Evolutionary conservation across 1,140 invertebrate genomes (phyloP), one percentile per base, ranked within the genome.

Genomic region (Marisa cornuarietis): DNA sequence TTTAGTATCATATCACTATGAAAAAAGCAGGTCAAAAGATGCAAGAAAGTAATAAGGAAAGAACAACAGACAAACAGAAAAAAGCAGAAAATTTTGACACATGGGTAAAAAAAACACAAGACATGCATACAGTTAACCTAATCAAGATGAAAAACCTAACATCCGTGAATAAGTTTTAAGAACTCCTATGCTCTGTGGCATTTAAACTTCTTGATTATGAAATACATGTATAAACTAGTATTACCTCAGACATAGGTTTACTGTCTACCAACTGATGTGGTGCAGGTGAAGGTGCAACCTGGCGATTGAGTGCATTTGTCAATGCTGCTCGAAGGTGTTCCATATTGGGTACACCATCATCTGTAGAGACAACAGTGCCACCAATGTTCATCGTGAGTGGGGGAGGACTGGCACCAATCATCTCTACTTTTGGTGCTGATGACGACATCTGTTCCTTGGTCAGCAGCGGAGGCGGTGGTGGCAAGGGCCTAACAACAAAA

Each of bases 301-400:
- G 81, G 71, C 78, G 83, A 74, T 83, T 83, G 31, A 86, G 73
- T 4, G 81, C 74, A 26, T 81, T 81, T 73, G 81, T 79, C 52
- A 86, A 54, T 24, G 81, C 82, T 71, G 81, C 81, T 51, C 85
- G 76, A 52, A 86, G 78, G 69, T 83, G 78, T 49, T 81, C 81
- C 58, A 86, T 74, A 6, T 71, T 78, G 9, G 82, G 76, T 8
- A 65, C 20, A 63, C 18, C 26, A 6, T 16, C 61, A 20, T 61
- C 73, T 75, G 54, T 16, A 18, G 16, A 7, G 5, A 63, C 54
- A 20, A 75, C 54, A 1, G 51, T n/a, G 9, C 31, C 20, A 16
- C 73, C 61, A 42, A 49, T 54, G 22, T 24, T 26, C 42, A 74
- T 54, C 0, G 9, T 74, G 49, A 20, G 51, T n/a, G 22, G 49